phyloP scores from a whole-genome alignment of 2,888 invertebrate species.

The Sphecodes monilicornis region DNA sequence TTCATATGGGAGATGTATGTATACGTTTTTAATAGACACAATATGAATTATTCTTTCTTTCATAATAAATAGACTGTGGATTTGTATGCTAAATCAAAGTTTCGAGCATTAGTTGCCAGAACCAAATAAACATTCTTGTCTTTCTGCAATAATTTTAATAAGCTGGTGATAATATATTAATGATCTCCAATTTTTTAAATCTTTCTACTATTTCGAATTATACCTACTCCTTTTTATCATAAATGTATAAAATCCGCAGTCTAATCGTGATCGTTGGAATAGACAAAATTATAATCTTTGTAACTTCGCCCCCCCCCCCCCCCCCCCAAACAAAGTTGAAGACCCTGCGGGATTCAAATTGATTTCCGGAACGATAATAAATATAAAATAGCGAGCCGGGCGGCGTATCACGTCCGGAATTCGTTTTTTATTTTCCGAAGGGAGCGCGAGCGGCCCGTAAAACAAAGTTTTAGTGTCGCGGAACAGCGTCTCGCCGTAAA shows the following conservation, averaged over 20 bases:
- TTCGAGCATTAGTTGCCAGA: neutral
- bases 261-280: neutral
- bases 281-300: neutral
- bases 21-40: neutral
- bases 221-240: no score
- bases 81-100: neutral
- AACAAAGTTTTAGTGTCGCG: slow-evolving; percentile 15
- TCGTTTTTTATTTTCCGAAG: slow-evolving; percentile 12
- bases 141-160: neutral
- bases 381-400: slow-evolving; percentile 2
- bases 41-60: neutral
- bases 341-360: neutral
- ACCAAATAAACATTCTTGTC: neutral
- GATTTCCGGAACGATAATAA: neutral
- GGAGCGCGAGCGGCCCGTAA: neutral
- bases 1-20: neutral
- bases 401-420: neutral
- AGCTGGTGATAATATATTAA: neutral
- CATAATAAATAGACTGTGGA: neutral
- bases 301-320: neutral
- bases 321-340: neutral
- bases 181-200: neutral
- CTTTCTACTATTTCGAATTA: no score
- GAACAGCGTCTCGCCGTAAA: neutral
- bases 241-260: neutral